Evolutionary conservation across 1,140 invertebrate species (phyloP).

Genomic region (Propsilocerus akamusi): DNA sequence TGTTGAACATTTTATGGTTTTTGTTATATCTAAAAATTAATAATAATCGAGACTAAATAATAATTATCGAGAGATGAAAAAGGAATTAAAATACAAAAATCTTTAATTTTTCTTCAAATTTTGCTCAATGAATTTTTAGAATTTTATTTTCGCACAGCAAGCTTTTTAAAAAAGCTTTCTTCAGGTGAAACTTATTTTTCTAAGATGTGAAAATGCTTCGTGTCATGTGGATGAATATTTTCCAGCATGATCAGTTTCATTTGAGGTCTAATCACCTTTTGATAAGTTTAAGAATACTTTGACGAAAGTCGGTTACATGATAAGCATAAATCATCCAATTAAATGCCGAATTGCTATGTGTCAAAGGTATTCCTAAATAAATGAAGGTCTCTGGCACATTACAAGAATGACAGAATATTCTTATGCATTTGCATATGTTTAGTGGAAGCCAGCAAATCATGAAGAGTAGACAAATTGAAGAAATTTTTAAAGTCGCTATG

Average conservation of each 20-base stretch:
- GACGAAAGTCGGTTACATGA: background rate
- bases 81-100: too few relatives aligned
- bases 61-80: too few relatives aligned
- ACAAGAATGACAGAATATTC: slow-evolving; percentile 54
- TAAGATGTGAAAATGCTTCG: background rate
- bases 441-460: slow-evolving; percentile 84
- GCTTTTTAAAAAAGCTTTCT: background rate
- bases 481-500: slow-evolving; percentile 77
- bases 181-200: background rate
- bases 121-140: background rate
- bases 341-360: background rate
- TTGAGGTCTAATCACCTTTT: background rate
- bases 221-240: background rate
- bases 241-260: background rate
- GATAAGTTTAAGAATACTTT: background rate
- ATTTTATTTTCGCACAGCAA: background rate
- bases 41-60: too few relatives aligned
- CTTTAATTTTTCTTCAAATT: background rate
- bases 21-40: too few relatives aligned
- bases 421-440: slow-evolving; percentile 76
- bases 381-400: slow-evolving; percentile 45
- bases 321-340: background rate
- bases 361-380: slow-evolving; percentile 17
- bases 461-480: slow-evolving; percentile 79
- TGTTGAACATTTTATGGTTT: too few relatives aligned